Conservation (phyloP, 2,888 invertebrate species). For the Apamea anceps region DNA sequence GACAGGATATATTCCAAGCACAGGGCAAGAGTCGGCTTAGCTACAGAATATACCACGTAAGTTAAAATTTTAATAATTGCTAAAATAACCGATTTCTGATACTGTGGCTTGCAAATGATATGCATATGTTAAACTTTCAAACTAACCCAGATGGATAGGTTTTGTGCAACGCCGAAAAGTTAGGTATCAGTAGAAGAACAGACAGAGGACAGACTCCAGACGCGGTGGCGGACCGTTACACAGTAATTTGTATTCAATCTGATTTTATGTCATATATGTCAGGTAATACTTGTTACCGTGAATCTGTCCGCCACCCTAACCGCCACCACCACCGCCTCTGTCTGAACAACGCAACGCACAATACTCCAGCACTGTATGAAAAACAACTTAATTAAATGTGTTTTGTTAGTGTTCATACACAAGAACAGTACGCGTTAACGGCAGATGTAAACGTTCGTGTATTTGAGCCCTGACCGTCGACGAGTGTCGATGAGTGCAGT, state of each 20-base stretch:
- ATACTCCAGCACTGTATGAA: not conserved
- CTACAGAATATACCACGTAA: constrained; percentile 92
- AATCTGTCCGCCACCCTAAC: not conserved
- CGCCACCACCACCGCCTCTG: not conserved
- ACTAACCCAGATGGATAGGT: not conserved
- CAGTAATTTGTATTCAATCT: not conserved
- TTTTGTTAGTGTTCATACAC: not conserved
- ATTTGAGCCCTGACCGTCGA: no score
- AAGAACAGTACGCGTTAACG: no score
- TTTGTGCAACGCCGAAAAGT: not conserved
- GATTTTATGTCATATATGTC: not conserved
- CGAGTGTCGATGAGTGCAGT: no score
- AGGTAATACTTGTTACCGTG: not conserved
- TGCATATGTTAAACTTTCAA: not conserved
- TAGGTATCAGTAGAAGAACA: not conserved
- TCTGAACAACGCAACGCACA: not conserved
- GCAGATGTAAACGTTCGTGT: no score
- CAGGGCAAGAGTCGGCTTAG: constrained; percentile 94
- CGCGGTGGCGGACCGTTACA: not conserved
- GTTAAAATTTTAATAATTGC: constrained; percentile 64
- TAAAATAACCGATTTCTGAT: no score
- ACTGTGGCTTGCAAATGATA: not conserved
- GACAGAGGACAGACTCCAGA: no score
- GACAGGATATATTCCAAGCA: constrained; percentile 95
- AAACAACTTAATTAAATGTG: not conserved